Conservation (phyloP, 2,888 invertebrate genomes). For the Thymelicus sylvestris region DNA sequence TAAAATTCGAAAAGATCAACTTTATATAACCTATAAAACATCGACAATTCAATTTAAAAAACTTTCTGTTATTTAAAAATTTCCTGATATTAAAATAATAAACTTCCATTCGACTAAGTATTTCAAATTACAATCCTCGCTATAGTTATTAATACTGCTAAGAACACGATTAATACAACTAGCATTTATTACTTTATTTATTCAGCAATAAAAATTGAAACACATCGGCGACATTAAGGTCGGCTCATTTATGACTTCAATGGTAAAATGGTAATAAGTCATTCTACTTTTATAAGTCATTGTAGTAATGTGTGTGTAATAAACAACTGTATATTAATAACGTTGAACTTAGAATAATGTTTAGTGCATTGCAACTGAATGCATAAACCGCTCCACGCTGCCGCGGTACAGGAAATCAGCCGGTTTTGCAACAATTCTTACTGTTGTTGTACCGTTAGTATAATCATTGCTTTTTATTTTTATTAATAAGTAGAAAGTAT, state of each 20-base stretch:
- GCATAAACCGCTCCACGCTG: slow-evolving; percentile 24
- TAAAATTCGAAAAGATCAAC: no score
- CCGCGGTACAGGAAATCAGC: slow-evolving; percentile 36
- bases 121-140: neutral
- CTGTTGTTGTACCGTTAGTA: slow-evolving; percentile 31
- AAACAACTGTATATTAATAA: slow-evolving; percentile 1
- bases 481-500: neutral
- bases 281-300: slow-evolving; percentile 14
- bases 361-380: slow-evolving; percentile 17
- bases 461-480: slow-evolving; percentile 13
- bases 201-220: slow-evolving; percentile 12
- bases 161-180: neutral
- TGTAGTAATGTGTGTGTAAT: neutral
- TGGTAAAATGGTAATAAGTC: slow-evolving; percentile 17
- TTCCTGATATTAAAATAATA: neutral
- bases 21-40: no score
- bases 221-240: neutral
- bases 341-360: slow-evolving; percentile 19
- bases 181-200: slow-evolving; percentile 7
- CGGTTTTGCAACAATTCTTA: slow-evolving; percentile 38
- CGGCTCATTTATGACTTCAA: slow-evolving; percentile 6
- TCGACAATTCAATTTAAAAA: no score
- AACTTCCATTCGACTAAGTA: neutral
- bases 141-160: neutral
- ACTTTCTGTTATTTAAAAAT: no score